Base-by-base conservation (phyloP, 2,888 invertebrate genomes). In the Merodon equestris region DNA sequence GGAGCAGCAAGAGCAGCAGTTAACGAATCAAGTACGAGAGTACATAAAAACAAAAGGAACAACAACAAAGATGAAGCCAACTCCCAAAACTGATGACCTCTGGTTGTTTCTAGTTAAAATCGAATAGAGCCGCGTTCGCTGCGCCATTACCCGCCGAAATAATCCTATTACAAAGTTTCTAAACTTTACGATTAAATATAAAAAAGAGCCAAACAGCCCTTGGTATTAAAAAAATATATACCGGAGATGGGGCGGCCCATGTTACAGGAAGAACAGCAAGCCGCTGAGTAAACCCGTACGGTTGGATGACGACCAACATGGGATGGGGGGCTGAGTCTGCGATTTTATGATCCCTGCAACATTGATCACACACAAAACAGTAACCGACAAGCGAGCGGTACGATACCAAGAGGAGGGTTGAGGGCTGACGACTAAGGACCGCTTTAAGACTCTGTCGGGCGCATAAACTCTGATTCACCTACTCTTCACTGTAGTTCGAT, bases 151-250 rank as follows among this genome's bases (percentile, higher is more conserved):
- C 63, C 79, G 61, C 48, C 71, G 63, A 67, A 82, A 81, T 76
- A 73, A 81, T 83, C 83, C 75, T 84, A 85, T 85, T 85, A 85
- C 85, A 87, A 85, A 84, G 85, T 87, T 86, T 87, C 88, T 86
- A 87, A 87, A 85, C 86, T 86, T 85, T 85, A 84, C 86, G 87
- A 85, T 86, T 84, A 84, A 85, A 83, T 86, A 84, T 83, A 85
- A 85, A 86, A 85, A 76, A 82, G 77, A 82, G 70, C 82, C 56
- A 73, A 87, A 86, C 86, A 86, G 87, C 86, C 86, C 85, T 83
- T 84, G 86, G 85, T 86, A 87, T 88, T 87, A 87, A 87, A 87
- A 87, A 87, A 86, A 86, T 48, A 1, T 14, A 50, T 1, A 10
- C 10, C 42, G 51, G 19, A 47, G 68, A 67, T 60, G 61, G 40